phyloP scores from a whole-genome alignment of 2,888 invertebrate genomes.

The Eupithecia abbreviata region DNA sequence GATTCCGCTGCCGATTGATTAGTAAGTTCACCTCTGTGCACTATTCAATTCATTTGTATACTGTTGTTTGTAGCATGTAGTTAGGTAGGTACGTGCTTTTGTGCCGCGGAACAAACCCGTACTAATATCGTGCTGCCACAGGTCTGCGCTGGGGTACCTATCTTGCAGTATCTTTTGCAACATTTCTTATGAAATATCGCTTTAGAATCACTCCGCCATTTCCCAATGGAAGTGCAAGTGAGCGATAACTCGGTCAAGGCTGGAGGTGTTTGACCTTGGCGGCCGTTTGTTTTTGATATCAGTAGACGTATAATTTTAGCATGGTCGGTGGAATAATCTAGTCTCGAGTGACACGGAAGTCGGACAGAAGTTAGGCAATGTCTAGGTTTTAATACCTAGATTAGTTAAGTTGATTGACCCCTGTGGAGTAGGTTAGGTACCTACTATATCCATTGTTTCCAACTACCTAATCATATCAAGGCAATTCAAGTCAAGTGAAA shows the following conservation, averaged over 20 bases:
- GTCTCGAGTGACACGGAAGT: slow-evolving; percentile 8
- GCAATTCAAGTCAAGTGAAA: slow-evolving; percentile 21
- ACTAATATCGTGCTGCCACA: slow-evolving; percentile 43
- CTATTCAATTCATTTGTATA: slow-evolving; percentile 6
- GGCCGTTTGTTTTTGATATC: slow-evolving; percentile 50
- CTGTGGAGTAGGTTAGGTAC: not conserved
- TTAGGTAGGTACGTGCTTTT: slow-evolving; percentile 50
- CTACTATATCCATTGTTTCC: slow-evolving; percentile 16
- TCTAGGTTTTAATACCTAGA: not conserved
- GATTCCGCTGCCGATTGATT: slow-evolving; percentile 13
- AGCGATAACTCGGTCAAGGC: slow-evolving; percentile 80
- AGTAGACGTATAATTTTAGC: slow-evolving; percentile 20
- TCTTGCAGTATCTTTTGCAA: slow-evolving; percentile 55
- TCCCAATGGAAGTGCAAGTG: slow-evolving; percentile 73
- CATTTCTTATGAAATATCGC: slow-evolving; percentile 75
- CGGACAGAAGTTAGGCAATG: not conserved
- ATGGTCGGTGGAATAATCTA: slow-evolving; percentile 15
- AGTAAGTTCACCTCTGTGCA: slow-evolving; percentile 14
- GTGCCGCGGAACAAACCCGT: slow-evolving; percentile 52
- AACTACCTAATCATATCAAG: slow-evolving; percentile 12
- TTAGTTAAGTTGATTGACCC: not conserved
- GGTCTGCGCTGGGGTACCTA: slow-evolving; percentile 15
- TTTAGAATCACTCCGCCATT: slow-evolving; percentile 74
- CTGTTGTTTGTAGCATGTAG: not conserved
- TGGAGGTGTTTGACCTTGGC: slow-evolving; percentile 64